These are phyloP conservation scores for Eidolon helvum DNA, from an alignment of 2,113 vertebrate species.

Conservation along the genomic window DNA sequence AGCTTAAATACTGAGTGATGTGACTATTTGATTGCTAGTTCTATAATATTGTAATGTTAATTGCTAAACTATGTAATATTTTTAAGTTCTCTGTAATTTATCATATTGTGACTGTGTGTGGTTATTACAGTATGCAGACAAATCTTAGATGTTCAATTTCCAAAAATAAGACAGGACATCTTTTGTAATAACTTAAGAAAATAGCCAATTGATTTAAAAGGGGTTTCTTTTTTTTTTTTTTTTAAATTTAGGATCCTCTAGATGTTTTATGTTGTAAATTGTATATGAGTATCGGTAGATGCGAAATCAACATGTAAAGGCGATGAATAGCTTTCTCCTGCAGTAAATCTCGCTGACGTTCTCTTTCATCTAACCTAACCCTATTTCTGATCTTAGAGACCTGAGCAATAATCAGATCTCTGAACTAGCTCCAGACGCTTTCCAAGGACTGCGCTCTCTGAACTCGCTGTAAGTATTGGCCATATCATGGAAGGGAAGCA, in stretches of 20 bases:
- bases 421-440: slow-evolving; percentile 95
- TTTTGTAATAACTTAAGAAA: neutral
- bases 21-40: slow-evolving; percentile 28
- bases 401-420: slow-evolving; percentile 99
- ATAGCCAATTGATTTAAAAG: neutral
- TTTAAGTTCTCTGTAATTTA: neutral
- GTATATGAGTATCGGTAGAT: neutral
- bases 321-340: neutral
- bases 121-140: neutral
- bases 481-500: neutral
- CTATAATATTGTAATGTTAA: neutral
- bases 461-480: slow-evolving; percentile 95
- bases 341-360: neutral
- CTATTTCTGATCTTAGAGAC: slow-evolving; percentile 88
- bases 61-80: neutral
- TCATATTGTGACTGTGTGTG: neutral
- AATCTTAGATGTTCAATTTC: neutral
- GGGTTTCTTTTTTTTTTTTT: neutral
- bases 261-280: neutral
- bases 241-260: neutral
- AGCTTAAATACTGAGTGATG: slow-evolving; percentile 49
- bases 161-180: neutral
- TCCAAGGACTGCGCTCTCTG: slow-evolving; percentile 96
- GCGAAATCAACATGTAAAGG: neutral
- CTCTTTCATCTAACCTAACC: slow-evolving; percentile 51